Evolutionary conservation across 2,888 invertebrate species (phyloP).

Genomic region (Thera britannica): DNA sequence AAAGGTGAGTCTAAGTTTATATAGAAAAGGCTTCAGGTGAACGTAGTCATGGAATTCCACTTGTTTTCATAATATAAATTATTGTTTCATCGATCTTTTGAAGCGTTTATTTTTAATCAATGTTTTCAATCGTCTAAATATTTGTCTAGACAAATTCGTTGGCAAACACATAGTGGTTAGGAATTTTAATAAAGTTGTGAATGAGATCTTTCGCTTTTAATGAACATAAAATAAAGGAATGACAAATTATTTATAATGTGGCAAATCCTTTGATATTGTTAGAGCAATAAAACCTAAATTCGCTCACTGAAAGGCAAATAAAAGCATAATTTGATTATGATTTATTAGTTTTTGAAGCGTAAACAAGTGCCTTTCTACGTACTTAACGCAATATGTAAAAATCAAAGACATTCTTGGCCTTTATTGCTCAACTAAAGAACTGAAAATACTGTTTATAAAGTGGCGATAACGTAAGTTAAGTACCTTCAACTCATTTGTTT

Average conservation of each 20-base stretch:
- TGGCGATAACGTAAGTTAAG: not conserved
- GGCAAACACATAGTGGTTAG: slow-evolving; percentile 5
- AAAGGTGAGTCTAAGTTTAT: too few relatives aligned
- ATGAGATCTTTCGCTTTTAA: slow-evolving; percentile 19
- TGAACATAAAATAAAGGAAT: slow-evolving; percentile 23
- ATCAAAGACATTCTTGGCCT: slow-evolving; percentile 14
- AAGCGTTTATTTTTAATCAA: slow-evolving; percentile 15
- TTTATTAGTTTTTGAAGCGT: slow-evolving; percentile 18
- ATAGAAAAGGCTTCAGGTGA: not conserved
- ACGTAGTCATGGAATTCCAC: not conserved
- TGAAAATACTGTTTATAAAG: slow-evolving; percentile 9
- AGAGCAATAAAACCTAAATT: slow-evolving; percentile 26
- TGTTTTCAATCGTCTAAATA: slow-evolving; percentile 22
- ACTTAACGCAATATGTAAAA: not conserved
- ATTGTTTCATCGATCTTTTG: slow-evolving; percentile 31
- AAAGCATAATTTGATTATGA: slow-evolving; percentile 19
- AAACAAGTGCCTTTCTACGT: not conserved
- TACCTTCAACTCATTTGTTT: not conserved
- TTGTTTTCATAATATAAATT: not conserved
- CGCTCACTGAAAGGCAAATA: slow-evolving; percentile 27
- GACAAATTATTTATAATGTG: slow-evolving; percentile 22
- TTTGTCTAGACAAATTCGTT: slow-evolving; percentile 29
- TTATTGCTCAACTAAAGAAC: slow-evolving; percentile 2
- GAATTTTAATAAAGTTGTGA: slow-evolving; percentile 24
- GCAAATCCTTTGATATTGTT: slow-evolving; percentile 29